Base-by-base conservation (phyloP, 2,797 vertebrate genomes). In the Allobates femoralis region DNA sequence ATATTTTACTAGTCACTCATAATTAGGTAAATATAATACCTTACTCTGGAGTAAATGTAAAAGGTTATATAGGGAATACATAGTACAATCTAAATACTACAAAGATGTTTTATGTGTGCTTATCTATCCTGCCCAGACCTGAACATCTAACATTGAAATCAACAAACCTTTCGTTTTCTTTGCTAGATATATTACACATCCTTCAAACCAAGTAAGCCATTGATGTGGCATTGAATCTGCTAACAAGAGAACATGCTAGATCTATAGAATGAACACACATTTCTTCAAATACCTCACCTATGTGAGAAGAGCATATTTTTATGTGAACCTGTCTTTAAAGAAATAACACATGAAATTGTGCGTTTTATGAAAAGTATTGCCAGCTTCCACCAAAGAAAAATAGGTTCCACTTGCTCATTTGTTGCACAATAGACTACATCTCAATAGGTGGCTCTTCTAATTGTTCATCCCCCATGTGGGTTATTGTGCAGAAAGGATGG, bases 391-490 rank as follows among this genome's bases (percentile, higher is more conserved):
- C 84, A 89, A 71, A 86, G 87, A 90, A 85, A 90, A 89, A 89
- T 83, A 76, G 66, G 89, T 73, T 79, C 89, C 75, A 66, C 69
- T 77, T 85, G 81, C 77, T 87, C 55, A 84, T 77, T 37, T 23
- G 86, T 23, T 73, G 74, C 89, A 89, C 83, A 88, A 89, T 77
- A 86, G 50, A 87, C 83, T 85, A 41, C 51, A 81, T 85, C 86
- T 87, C 90, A 90, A 90, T 79, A 89, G 87, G 88, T 55, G 3
- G 23, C 88, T 86, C 12, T 85, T 90, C 75, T 90, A 85, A 89
- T 88, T n/a, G 32, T 89, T 83, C 85, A 86, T 62, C 71, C 81
- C 85, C 88, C 87, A 60, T 56, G 86, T 79, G 78, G 53, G 78
- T 0, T 87, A 55, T 73, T 18, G 53, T 77, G 78, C 37, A 83